Percentiles rank a stretch among this genome's conserved stretches.
Evolutionary conservation across 1,140 invertebrate genomes (phyloP).

Genomic region (Anastatus disparis): DNA sequence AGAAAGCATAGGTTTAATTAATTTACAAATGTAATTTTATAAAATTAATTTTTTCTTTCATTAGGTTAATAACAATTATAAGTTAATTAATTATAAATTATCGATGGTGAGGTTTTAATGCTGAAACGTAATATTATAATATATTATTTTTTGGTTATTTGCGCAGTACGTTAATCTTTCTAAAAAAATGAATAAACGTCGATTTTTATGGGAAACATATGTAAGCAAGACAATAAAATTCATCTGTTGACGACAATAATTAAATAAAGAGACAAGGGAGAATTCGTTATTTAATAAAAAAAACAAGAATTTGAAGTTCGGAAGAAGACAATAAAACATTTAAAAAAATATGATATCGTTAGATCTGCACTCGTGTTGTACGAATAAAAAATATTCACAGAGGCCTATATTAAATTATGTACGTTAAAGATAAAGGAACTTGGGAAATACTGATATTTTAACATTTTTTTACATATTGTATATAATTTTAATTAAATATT

Average conservation of each 20-base stretch:
- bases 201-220: no score
- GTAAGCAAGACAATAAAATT: constrained; percentile 29
- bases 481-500: no score
- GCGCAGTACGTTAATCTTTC: background rate
- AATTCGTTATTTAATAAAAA: background rate
- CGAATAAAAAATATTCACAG: constrained; percentile 14
- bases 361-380: constrained; percentile 3
- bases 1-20: no score
- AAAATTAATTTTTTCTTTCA: constrained; percentile 18
- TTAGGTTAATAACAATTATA: no score
- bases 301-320: background rate
- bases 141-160: background rate
- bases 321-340: constrained; percentile 29
- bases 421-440: background rate
- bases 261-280: background rate
- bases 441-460: background rate
- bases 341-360: no score
- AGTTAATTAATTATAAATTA: no score
- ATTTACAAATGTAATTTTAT: no score
- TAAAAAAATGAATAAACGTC: no score
- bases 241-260: constrained; percentile 18
- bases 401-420: background rate
- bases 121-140: background rate
- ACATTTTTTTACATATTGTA: no score
- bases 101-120: background rate